A percentile compares a stretch with the other conserved stretches of the same genome.
Conservation (phyloP, 2,113 vertebrate species). For the Cacatua alba region DNA sequence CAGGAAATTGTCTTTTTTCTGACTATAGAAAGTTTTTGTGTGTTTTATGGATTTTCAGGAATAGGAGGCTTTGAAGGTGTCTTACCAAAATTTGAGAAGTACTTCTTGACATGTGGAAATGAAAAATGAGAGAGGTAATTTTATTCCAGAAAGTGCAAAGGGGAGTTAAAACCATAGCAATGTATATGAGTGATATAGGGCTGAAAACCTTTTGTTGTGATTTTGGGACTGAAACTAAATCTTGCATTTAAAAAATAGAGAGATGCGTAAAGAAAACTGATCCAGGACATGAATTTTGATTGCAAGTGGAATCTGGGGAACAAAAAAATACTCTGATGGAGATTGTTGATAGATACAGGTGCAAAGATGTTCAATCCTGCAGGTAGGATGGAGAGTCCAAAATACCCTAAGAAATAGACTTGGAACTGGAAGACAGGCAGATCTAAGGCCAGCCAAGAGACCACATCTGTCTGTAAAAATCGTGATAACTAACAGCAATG, state of each 20-base stretch:
- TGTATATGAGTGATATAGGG: not conserved
- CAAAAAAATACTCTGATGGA: not conserved
- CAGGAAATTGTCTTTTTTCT: not conserved
- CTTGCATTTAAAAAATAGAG: not conserved
- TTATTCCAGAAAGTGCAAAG: not conserved
- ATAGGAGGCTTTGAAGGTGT: not conserved
- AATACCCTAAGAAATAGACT: not conserved
- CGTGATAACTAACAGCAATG: fast-evolving
- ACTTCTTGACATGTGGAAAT: not conserved
- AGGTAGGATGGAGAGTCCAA: not conserved
- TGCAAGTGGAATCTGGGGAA: not conserved
- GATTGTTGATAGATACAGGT: not conserved
- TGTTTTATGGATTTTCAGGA: not conserved
- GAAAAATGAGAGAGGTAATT: not conserved
- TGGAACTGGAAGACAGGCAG: not conserved
- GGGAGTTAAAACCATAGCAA: not conserved
- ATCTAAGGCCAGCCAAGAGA: not conserved
- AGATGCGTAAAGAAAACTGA: not conserved
- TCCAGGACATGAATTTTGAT: not conserved
- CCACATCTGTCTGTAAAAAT: not conserved
- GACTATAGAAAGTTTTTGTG: not conserved
- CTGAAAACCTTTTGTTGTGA: not conserved
- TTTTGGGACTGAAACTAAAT: not conserved
- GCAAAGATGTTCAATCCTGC: not conserved
- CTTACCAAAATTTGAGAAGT: not conserved